These are phyloP conservation scores for Pao palembangensis DNA, from an alignment of 2,113 vertebrate species.

Conservation along the genomic window DNA sequence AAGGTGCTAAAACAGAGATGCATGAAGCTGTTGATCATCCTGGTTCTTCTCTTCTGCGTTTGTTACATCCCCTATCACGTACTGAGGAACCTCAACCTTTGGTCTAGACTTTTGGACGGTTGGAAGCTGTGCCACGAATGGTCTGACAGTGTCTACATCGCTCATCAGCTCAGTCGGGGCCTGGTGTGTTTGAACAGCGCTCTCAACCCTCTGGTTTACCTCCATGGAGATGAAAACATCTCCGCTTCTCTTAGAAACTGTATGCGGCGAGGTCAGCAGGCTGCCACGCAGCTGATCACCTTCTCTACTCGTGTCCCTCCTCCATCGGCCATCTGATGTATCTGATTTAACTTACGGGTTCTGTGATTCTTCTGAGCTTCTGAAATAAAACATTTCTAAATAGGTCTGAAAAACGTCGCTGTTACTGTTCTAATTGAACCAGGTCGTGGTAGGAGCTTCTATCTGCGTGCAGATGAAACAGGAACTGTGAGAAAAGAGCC, in stretches of 20 bases:
- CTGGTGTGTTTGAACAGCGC: slow-evolving; percentile 80
- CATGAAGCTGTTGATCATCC: slow-evolving; percentile 69
- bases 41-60: slow-evolving; percentile 77
- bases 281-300: background rate
- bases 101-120: slow-evolving; percentile 53
- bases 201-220: slow-evolving; percentile 80
- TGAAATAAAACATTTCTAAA: too few relatives aligned
- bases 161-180: slow-evolving; percentile 75
- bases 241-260: slow-evolving; percentile 23
- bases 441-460: too few relatives aligned
- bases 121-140: slow-evolving; percentile 40
- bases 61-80: slow-evolving; percentile 81
- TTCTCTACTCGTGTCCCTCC: background rate
- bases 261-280: background rate
- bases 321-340: background rate
- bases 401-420: too few relatives aligned
- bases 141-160: slow-evolving; percentile 62
- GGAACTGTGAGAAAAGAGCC: too few relatives aligned
- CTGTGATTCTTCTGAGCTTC: too few relatives aligned
- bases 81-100: slow-evolving; percentile 78
- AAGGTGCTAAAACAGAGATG: slow-evolving; percentile 62
- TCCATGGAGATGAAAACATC: slow-evolving; percentile 58
- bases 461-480: too few relatives aligned
- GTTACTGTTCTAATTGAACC: too few relatives aligned
- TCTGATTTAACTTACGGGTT: too few relatives aligned